Evolutionary conservation across 2,797 vertebrate genomes (phyloP).

Genomic region (Rhincodon typus): DNA sequence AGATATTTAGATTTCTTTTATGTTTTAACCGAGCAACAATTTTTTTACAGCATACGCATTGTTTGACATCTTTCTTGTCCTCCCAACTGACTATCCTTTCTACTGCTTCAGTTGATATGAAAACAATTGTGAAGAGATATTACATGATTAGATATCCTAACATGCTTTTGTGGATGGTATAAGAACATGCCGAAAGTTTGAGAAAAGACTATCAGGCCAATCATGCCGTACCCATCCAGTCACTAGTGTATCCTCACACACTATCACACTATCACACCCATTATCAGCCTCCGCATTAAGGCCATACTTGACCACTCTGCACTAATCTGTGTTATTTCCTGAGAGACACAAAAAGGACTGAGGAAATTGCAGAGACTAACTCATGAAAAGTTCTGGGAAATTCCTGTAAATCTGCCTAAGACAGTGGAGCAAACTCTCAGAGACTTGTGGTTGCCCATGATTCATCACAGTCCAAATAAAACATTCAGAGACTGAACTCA

Average conservation of each 20-base stretch:
- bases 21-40: no score
- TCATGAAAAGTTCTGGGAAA: neutral
- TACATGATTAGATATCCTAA: neutral
- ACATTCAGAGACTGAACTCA: neutral
- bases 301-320: no score
- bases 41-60: neutral
- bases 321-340: neutral
- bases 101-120: neutral
- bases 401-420: neutral
- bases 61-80: neutral
- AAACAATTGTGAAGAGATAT: neutral
- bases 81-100: neutral
- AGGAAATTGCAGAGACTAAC: neutral
- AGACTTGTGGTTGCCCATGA: neutral
- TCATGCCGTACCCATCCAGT: neutral
- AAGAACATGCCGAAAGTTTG: neutral
- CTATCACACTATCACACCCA: no score
- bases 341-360: neutral
- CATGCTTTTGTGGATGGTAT: neutral
- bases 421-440: neutral
- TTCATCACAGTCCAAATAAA: slow-evolving; percentile 26
- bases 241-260: neutral
- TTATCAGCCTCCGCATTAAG: neutral
- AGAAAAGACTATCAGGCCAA: neutral
- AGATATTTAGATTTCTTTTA: neutral